Evolutionary conservation across 2,888 invertebrate genomes (phyloP).

Genomic region (Argyresthia albistria): DNA sequence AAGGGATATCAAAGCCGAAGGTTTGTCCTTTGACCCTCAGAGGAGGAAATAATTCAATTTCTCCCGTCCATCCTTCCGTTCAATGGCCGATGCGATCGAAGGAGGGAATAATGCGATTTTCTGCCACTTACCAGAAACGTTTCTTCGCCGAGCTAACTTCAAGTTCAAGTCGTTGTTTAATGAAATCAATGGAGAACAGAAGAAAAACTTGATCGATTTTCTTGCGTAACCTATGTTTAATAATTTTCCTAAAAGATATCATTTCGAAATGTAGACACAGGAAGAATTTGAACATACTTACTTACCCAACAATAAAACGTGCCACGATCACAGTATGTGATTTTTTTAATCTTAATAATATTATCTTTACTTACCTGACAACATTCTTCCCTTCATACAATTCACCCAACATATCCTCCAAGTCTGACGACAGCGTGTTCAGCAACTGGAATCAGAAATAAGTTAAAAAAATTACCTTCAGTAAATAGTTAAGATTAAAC

Average conservation of each 20-base stretch:
- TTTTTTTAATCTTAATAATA: not conserved
- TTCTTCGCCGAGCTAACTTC: not conserved
- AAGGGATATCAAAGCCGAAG: constrained; percentile 28
- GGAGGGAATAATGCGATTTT: constrained; percentile 27
- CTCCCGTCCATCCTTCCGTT: constrained; percentile 12
- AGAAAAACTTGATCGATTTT: no score
- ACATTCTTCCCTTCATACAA: constrained; percentile 76
- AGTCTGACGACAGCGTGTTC: constrained; percentile 85
- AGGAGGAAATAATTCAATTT: constrained; percentile 44
- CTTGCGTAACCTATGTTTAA: no score
- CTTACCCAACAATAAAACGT: not conserved
- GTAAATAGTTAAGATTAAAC: not conserved
- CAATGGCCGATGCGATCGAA: constrained; percentile 16
- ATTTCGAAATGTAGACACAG: no score
- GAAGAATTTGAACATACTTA: no score
- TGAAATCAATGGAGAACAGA: not conserved
- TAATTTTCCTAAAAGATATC: no score
- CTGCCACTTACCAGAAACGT: constrained; percentile 7
- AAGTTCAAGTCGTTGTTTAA: not conserved
- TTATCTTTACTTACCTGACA: constrained; percentile 28
- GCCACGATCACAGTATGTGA: not conserved
- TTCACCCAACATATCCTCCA: constrained; percentile 90
- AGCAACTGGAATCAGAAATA: constrained; percentile 72
- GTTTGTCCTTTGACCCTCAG: constrained; percentile 22
- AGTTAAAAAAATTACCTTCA: constrained; percentile 34